Evolutionary conservation across 2,888 invertebrate species (phyloP), one percentile per base, ranked within the genome.

Genomic region (Branchinecta sandiegonensis): DNA sequence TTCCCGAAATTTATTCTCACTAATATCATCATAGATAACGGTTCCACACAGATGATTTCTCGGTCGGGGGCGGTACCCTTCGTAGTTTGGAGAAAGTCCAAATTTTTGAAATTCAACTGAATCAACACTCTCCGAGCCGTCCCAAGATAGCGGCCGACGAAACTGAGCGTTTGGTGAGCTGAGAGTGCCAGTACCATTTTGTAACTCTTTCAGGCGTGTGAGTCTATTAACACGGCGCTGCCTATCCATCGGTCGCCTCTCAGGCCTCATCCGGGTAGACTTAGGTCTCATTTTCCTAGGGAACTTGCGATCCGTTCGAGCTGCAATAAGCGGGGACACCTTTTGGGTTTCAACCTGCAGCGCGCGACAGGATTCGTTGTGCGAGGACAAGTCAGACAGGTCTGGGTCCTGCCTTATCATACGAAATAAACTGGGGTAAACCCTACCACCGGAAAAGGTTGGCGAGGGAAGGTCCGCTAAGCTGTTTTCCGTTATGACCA

Each of bases 1-100:
- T 66, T 65, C 46, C 46, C 63, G n/a, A 56, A 56, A 56, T 56
- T 56, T 56, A 10, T 56, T 56, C 63, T 56, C 63, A 56, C 63
- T 56, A 56, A 56, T 56, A 56, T 56, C 63, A 9, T 56, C 63
- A 56, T 56, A 56, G n/a, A 56, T 56, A n/a, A 56, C 63, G 23
- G 63, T 56, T 56, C 63, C 63, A 56, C 63, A 56, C 63, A 23
- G 14, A 56, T 56, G 63, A 56, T 56, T 56, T 23, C 63, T 56
- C 63, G 63, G 14, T 17, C 63, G 63, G 23, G 63, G 23, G 23
- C 14, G 10, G 63, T 17, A 56, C 23, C 63, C 23, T 17, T 56
- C 63, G 23, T 56, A n/a, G 23, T 56, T 56, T 17, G 63, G 63
- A 10, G 63, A 56, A 37, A 37, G 37, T 37, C 37, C 37, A 56